Percentiles rank a stretch among this genome's conserved stretches.
Conservation (phyloP, 2,113 vertebrate genomes). For the Calyptommatus sinebrachiatus region DNA sequence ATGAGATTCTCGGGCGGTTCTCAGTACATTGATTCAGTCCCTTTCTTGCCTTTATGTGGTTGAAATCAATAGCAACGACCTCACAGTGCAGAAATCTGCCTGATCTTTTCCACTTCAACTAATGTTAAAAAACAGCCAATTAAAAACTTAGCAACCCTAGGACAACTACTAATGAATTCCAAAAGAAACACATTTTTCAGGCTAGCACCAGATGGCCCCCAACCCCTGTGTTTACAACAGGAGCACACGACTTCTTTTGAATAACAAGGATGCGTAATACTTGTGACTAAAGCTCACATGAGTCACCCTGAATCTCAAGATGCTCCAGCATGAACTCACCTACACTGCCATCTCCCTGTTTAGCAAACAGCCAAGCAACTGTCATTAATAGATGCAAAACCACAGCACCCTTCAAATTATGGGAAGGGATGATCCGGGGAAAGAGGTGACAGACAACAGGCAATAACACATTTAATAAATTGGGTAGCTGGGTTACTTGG, state of each 20-base stretch:
- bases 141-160: background rate
- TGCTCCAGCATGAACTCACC: background rate
- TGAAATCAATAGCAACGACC: background rate
- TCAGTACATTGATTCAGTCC: no score
- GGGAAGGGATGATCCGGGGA: background rate
- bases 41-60: background rate
- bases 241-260: background rate
- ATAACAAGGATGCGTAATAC: no score
- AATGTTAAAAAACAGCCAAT: background rate
- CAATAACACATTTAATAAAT: background rate
- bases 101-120: background rate
- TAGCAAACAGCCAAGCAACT: background rate
- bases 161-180: background rate
- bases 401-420: background rate
- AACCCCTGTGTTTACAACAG: background rate
- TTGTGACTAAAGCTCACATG: background rate
- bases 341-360: background rate
- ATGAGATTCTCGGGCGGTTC: background rate
- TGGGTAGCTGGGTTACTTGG: background rate
- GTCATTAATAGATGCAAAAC: background rate
- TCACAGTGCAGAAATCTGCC: background rate
- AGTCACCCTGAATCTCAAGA: background rate
- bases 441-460: no score
- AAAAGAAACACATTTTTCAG: background rate
- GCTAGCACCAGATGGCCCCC: no score